Conservation (phyloP, 2,888 invertebrate species). For the Busseola fusca region DNA sequence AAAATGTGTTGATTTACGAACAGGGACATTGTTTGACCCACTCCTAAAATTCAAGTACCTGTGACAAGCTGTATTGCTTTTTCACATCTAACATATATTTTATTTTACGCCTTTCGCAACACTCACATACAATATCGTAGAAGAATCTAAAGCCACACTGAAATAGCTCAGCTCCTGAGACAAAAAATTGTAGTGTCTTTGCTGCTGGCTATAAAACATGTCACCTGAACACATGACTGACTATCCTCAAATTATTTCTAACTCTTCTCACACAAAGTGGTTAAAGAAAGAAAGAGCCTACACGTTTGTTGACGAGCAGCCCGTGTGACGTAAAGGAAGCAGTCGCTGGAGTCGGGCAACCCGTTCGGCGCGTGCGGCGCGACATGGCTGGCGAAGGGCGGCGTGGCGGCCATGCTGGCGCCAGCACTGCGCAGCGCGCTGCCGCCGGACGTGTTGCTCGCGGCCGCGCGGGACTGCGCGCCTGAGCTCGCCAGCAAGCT, state of each 20-base stretch:
- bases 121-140: constrained; percentile 25
- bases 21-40: neutral
- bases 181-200: constrained; percentile 13
- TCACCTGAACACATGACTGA: constrained; percentile 15
- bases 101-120: constrained; percentile 6
- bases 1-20: neutral
- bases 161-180: constrained; percentile 27
- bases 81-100: constrained; percentile 11
- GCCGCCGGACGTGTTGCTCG: constrained; percentile 94
- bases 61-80: constrained; percentile 17
- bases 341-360: constrained; percentile 90
- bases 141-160: constrained; percentile 18
- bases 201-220: constrained; percentile 15
- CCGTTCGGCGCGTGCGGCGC: constrained; percentile 89
- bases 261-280: constrained; percentile 58
- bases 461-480: constrained; percentile 96
- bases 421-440: constrained; percentile 88
- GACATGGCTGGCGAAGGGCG: constrained; percentile 82
- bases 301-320: constrained; percentile 76
- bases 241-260: constrained; percentile 46
- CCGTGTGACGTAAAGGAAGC: constrained; percentile 87
- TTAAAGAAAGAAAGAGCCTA: constrained; percentile 60
- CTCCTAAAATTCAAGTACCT: neutral
- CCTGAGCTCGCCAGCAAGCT: constrained; percentile 93
- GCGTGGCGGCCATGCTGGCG: constrained; percentile 85